Base-by-base conservation (phyloP, 2,888 invertebrate species). In the Drosophila pegasa region DNA sequence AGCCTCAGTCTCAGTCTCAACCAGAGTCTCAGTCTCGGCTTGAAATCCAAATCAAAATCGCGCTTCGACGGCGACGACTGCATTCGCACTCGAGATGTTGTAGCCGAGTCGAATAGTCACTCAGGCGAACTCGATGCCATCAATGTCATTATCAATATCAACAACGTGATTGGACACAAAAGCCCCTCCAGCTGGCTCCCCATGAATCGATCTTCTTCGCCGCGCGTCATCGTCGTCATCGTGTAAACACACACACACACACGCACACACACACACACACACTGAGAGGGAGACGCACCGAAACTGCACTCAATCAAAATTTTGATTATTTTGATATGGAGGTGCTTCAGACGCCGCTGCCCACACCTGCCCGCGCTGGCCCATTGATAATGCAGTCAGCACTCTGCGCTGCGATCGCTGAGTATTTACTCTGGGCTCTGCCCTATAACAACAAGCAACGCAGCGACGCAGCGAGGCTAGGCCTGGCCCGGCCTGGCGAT, bases 61-160 rank as follows among this genome's bases (percentile, higher is more conserved):
- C 88, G 85, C 79, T 62, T 60, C 71, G 67, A 62, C 51, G 50
- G 50, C 50, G 37, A 16, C 20, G 58, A 83, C 68, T 84, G 87
- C 82, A 87, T 78, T 78, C 78, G 85, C 85, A 87, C 88, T 87
- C 78, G 62, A 83, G 66, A 67, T 74, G 58, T 71, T 62, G 54
- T 63, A 37, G 75, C 59, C 41, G 62, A 84, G 71, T 73, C 77
- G 69, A 82, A 85, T 72, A 86, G 86, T 87, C 86, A 85, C 86
- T 88, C 88, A 78, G 76, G 52, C 64, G 71, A 81, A 77, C 74
- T 88, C 88, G 77, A 88, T 87, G 82, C 87, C 87, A 82, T 87
- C 87, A 89, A 85, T 89, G 90, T 89, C 89, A 89, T 90, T 90
- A 88, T 89, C 88, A 89, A 90, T 89, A 90, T 89, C 89, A 87